Evolutionary conservation across 2,797 vertebrate species (phyloP).

Genomic region (Novumbra hubbsi): DNA sequence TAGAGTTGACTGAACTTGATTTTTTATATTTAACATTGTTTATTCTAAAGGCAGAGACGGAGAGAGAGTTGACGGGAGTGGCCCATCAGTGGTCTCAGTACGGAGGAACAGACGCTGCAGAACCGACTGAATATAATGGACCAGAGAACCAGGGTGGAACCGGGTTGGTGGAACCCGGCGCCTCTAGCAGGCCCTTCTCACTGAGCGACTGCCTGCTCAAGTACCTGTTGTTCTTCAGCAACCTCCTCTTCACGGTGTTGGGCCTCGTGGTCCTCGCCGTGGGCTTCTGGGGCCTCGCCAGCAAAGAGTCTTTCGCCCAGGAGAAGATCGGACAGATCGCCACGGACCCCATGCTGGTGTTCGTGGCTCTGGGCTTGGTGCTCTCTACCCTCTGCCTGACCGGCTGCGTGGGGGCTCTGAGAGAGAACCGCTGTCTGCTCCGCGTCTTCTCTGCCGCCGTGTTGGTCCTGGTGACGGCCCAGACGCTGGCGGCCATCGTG

Average conservation of each 20-base stretch:
- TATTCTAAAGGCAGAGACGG: constrained; percentile 43
- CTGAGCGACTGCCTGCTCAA: constrained; percentile 72
- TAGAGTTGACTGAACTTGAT: not conserved
- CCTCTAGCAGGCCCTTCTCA: constrained; percentile 28
- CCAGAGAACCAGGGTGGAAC: constrained; percentile 8
- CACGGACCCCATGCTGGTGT: constrained; percentile 83
- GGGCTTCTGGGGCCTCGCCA: constrained; percentile 86
- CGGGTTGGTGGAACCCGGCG: not conserved
- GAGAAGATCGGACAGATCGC: constrained; percentile 69
- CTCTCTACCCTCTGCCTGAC: constrained; percentile 75
- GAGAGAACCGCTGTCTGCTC: constrained; percentile 81
- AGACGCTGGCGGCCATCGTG: constrained; percentile 74
- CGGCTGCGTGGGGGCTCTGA: constrained; percentile 81
- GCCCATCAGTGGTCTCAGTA: constrained; percentile 20
- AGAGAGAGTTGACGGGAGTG: constrained; percentile 28
- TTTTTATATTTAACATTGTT: not conserved
- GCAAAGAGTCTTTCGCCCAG: constrained; percentile 76
- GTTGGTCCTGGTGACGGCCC: constrained; percentile 63
- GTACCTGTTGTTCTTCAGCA: constrained; percentile 76
- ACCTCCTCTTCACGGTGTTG: constrained; percentile 79
- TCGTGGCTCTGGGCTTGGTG: constrained; percentile 70
- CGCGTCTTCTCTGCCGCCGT: constrained; percentile 69
- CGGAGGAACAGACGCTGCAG: constrained; percentile 41
- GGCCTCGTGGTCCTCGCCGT: constrained; percentile 73
- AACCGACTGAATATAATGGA: constrained; percentile 19